Base-by-base conservation (phyloP, 2,113 vertebrate genomes). In the Scortum barcoo region DNA sequence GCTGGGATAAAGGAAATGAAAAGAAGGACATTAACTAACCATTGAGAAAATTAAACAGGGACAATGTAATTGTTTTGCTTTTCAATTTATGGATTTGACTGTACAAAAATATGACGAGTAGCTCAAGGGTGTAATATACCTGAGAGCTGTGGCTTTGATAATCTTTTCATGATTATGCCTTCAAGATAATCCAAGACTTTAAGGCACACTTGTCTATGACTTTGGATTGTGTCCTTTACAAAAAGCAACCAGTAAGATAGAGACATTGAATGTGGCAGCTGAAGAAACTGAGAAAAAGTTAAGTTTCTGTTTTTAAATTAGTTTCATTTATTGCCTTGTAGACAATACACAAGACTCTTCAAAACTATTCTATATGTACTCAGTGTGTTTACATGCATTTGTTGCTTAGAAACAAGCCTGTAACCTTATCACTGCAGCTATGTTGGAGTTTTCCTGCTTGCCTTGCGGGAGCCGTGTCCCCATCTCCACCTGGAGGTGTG, bases 401-500 rank as follows among this genome's bases (percentile, higher is more conserved):
- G n/a, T 44, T 56, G 17, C 67, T 63, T 13, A 46, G 56, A 36
- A 86, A 38, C 42, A 65, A 46, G 26, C 22, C 10, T 57, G 44
- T 16, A 38, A 72, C 50, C 60, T 61, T 74, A 38, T 73, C 24
- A 54, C 33, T 61, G 40, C n/a, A 44, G 50, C 62, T 62, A 1
- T 22, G 38, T 53, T 63, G 51, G 40, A 58, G 50, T 68, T 73
- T 78, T 33, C 14, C 12, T 57, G 33, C 22, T 30, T 38, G 7
- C 28, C 48, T 28, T 70, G 19, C 30, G 13, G 20, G 33, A 51
- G 53, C 19, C 19, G 1, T 58, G 22, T 78, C 56, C 71, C 54
- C 68, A 28, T 70, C 54, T 46, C n/a, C 51, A 74, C 57, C 56
- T 72, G 68, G 38, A 77, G 68, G 80, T 85, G 81, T 83, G 78